Evolutionary conservation across 2,888 invertebrate species (phyloP), one percentile per base, ranked within the genome.

Genomic region (Amaurobius ferox): DNA sequence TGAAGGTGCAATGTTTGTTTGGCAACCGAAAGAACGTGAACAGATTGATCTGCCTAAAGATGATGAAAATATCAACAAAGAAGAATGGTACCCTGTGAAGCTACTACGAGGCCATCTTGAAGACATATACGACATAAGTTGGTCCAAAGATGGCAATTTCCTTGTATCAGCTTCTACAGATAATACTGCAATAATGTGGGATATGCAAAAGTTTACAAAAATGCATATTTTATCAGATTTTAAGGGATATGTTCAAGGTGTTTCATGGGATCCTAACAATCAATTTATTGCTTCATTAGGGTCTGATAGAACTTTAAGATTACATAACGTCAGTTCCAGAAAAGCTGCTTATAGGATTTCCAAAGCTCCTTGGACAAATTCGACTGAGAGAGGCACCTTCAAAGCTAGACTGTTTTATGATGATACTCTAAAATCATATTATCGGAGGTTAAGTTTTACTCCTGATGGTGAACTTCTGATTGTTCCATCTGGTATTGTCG

Each of bases 201-300:
- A 98, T 91, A 93, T 97, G 6, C 91, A 93, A 1, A 95, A 96
- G 91, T 97, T 93, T 0, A 94, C 94, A 89, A 94, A 94, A 87
- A 92, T 93, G 68, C 92, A 93, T 40, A 94, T 96, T 88, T 91
- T 90, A 55, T 92, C 93, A 0, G 98, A 98, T 90, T 97, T 98
- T 90, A 97, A 97, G 91, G 97, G 98, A 28, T 98, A 98, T 92
- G 98, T 99, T 3, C 98, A 98, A 92, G 98, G 98, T 1, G 98
- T 98, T 0, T 93, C 96, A 0, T 98, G 97, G 96, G 98, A 98
- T 92, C 98, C 98, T 0, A 93, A 93, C 88, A 95, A 95, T 90
- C 95, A 96, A 90, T 95, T 94, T 89, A 93, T 97, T 81, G 97
- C 96, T 16, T 95, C 98, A 0, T 92, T 97, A 88, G 95, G 97